These are phyloP conservation scores for Sebastes trivittatus DNA, from an alignment of 2,797 vertebrate species.

Conservation along the genomic window DNA sequence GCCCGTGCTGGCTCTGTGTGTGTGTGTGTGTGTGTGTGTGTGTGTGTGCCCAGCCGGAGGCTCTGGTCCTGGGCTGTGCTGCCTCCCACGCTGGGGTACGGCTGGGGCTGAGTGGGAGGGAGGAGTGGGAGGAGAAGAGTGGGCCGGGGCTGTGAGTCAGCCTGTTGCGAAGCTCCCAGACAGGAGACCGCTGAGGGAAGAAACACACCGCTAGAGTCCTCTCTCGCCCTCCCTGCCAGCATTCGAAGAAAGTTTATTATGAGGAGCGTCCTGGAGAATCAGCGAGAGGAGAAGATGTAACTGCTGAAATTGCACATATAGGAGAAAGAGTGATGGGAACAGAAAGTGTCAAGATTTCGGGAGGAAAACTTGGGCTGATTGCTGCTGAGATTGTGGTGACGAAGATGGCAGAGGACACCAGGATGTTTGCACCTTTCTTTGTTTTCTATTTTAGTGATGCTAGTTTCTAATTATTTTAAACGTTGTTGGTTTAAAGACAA, in stretches of 20 bases:
- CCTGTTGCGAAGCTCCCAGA: constrained; percentile 64
- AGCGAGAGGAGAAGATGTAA: neutral
- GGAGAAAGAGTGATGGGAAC: neutral
- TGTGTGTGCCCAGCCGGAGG: constrained; percentile 69
- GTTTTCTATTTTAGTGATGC: neutral
- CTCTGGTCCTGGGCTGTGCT: constrained; percentile 73
- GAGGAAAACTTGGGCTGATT: neutral
- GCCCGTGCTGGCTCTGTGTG: constrained; percentile 48
- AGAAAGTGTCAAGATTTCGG: neutral
- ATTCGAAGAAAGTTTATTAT: constrained; percentile 37
- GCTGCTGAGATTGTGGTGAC: neutral
- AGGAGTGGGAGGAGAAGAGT: constrained; percentile 62
- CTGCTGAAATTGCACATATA: constrained; percentile 8
- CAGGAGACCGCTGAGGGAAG: constrained; percentile 51
- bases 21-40: neutral
- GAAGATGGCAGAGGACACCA: neutral
- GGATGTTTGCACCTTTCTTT: neutral
- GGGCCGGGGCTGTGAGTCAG: constrained; percentile 73
- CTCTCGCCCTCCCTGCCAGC: constrained; percentile 23
- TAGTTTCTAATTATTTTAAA: neutral
- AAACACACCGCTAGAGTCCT: constrained; percentile 16
- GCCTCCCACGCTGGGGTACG: constrained; percentile 78
- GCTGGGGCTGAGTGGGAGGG: constrained; percentile 65
- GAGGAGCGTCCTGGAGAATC: neutral
- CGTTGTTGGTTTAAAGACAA: neutral